Conservation (phyloP, 2,797 vertebrate species). For the Knipowitschia caucasica region DNA sequence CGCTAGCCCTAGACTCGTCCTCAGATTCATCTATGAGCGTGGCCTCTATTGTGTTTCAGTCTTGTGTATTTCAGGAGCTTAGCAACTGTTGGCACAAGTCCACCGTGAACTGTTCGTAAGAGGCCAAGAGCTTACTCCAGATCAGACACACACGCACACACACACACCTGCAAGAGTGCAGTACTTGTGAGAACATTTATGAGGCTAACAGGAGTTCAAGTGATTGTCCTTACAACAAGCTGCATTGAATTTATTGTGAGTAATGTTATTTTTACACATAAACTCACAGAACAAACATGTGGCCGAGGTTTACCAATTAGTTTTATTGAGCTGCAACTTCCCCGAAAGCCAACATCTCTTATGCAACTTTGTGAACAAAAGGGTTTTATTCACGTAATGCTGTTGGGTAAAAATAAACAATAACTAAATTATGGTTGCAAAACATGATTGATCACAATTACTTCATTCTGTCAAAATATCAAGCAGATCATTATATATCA, state of each 20-base stretch:
- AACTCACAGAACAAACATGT: constrained; percentile 12
- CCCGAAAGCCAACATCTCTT: neutral
- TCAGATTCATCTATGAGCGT: constrained; percentile 35
- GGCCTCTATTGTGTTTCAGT: constrained; percentile 51
- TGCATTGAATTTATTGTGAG: neutral
- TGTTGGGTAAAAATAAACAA: too few species aligned
- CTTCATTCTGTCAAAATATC: too few species aligned
- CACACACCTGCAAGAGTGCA: neutral
- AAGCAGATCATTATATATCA: too few species aligned
- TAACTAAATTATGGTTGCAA: too few species aligned
- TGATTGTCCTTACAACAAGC: neutral
- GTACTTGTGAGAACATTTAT: constrained; percentile 1
- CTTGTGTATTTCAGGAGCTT: constrained; percentile 66
- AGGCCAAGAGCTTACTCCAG: constrained; percentile 37
- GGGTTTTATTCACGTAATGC: too few species aligned
- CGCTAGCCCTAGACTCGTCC: constrained; percentile 37
- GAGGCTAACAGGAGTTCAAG: neutral
- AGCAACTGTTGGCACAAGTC: constrained; percentile 62
- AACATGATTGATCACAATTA: neutral
- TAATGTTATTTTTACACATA: neutral
- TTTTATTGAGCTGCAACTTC: constrained; percentile 1
- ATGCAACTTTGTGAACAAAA: neutral
- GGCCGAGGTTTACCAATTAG: neutral
- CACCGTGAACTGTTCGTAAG: constrained; percentile 51
- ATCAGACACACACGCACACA: constrained; percentile 19